Base-by-base conservation (phyloP, 1,140 invertebrate species). In the Meloidogyne floridensis region DNA sequence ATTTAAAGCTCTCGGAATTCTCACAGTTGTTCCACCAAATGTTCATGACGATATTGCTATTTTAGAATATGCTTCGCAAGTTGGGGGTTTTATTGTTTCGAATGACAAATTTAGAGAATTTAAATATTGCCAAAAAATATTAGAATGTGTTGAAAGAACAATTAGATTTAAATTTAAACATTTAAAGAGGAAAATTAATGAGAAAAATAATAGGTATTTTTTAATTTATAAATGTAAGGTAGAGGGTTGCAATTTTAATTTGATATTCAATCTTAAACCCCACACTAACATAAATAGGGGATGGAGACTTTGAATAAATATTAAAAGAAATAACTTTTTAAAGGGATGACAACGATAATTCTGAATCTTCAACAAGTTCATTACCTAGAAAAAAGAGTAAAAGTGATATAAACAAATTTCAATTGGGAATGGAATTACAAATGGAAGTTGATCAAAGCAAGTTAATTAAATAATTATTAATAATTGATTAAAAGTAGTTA, bases 51-150 rank as follows among this genome's bases (percentile, higher is more conserved):
- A 81, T 80, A 47, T 59, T 10, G 54, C 72, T 79, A 75, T 81
- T 32, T 69, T 81, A 20, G 80, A 81, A 72, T 56, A 56, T 75
- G 80, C 80, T n/a, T 65, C 51, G 3, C 15, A 71, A n/a, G 72
- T 81, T 13, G 80, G 80, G 0, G 80, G 80, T 56, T 81, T 81
- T 79, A 70, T 81, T 20, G 80, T 81, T n/a, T 80, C 75, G 7
- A 81, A 81, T 56, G 80, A 81, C 20, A 75, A 78, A 56, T 81
- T 81, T 11, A 80, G 80, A 10, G 80, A 81, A 56, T 72, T 72
- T 72, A 51, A 42, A 76, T 76, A 53, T 56, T 76, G n/a, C 43
- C 20, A 15, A 13, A 56, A 56, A 56, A 76, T 20, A 11, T 51
- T 13, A 42, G 18, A 42, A 76, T 42, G 47, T 53, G 75, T 56